Conservation (phyloP, 2,797 vertebrate genomes). For the Garrulus glandarius region DNA sequence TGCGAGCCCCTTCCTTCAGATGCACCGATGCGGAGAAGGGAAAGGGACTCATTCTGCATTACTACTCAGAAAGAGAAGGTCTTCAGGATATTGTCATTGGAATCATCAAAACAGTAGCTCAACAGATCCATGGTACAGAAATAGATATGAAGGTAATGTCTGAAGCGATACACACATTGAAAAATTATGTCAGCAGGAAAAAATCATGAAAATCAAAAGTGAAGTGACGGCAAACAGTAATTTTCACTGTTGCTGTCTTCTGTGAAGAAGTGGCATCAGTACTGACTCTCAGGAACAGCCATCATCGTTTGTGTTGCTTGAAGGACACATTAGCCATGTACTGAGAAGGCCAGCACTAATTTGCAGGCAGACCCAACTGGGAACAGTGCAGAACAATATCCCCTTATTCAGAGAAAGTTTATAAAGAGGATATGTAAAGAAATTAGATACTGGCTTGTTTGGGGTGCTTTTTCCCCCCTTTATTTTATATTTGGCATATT, state of each 20-base stretch:
- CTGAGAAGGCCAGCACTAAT: neutral
- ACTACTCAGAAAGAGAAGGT: slow-evolving; percentile 97
- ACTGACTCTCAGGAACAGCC: neutral
- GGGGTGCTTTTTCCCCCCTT: neutral
- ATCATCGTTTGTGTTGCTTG: neutral
- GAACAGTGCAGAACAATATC: neutral
- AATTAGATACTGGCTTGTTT: neutral
- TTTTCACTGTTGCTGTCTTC: neutral
- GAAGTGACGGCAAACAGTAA: neutral
- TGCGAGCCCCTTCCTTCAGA: slow-evolving; percentile 96
- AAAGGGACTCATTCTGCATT: slow-evolving; percentile 95
- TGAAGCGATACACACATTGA: neutral
- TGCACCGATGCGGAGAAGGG: slow-evolving; percentile 98
- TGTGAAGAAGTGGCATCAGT: neutral
- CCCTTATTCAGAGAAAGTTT: neutral
- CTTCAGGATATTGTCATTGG: slow-evolving; percentile 99
- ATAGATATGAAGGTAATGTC: slow-evolving; percentile 96
- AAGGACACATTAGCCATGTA: neutral
- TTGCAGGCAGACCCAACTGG: neutral
- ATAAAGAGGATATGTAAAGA: neutral
- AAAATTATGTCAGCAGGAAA: neutral
- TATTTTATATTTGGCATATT: neutral
- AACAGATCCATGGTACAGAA: slow-evolving; percentile 97
- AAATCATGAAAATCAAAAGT: neutral
- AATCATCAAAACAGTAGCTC: slow-evolving; percentile 98